Evolutionary conservation across 2,888 invertebrate species (phyloP).

Genomic region (Alsophila aescularia): DNA sequence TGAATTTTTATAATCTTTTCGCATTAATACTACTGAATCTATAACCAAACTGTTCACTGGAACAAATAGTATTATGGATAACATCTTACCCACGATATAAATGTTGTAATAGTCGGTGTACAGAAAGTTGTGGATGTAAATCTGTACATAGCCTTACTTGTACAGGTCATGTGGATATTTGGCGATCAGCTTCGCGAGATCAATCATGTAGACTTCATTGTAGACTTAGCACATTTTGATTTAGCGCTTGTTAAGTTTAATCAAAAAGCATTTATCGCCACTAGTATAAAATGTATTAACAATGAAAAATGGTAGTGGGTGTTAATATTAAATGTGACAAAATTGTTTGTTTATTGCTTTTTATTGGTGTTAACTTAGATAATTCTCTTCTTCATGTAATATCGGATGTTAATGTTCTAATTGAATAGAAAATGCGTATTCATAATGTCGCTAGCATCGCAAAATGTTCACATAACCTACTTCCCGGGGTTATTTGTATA

Average conservation of each 20-base stretch:
- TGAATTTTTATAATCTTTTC: conserved; percentile 39
- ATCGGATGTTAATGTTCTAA: conserved; percentile 51
- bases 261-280: conserved; percentile 56
- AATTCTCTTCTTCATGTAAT: conserved; percentile 53
- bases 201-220: conserved; percentile 63
- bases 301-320: conserved; percentile 80
- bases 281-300: conserved; percentile 67
- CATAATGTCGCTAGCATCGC: conserved; percentile 79
- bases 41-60: conserved; percentile 47
- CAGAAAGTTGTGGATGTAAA: conserved; percentile 53
- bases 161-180: conserved; percentile 85
- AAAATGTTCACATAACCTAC: conserved; percentile 85
- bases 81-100: conserved; percentile 40
- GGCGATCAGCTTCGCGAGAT: conserved; percentile 79
- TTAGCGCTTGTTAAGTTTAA: conserved; percentile 66
- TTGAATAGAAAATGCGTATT: conserved; percentile 50
- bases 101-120: conserved; percentile 55
- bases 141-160: conserved; percentile 75
- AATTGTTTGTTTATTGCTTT: conserved; percentile 64
- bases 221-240: conserved; percentile 64
- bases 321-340: conserved; percentile 49
- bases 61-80: conserved; percentile 50
- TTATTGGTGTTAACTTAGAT: conserved; percentile 57
- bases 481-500: conserved; percentile 62
- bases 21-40: conserved; percentile 42